Evolutionary conservation across 2,797 vertebrate species (phyloP), one percentile per base, ranked within the genome.

Genomic region (Girardinus metallicus): DNA sequence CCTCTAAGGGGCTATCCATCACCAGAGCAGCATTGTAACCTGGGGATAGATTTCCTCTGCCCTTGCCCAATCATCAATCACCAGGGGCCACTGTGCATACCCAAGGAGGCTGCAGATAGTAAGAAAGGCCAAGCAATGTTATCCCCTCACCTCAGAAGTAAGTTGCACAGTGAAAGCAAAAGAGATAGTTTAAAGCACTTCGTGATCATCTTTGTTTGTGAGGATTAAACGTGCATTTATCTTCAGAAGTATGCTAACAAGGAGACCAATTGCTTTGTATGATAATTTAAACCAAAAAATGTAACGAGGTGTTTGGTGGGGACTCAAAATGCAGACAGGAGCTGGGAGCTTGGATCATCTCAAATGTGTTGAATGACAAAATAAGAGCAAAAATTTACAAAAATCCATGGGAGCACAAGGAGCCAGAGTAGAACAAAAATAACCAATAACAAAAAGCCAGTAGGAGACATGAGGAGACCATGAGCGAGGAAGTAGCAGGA

Each of bases 1-100:
- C 92, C 92, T 94, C 91, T 81, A 79, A 92, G 91, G 90, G 82
- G 82, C 92, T 86, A 95, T 96, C 93, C 94, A 96, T 96, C 96
- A 96, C 90, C 73, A 73, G 34, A 83, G 76, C 93, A 77, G 41
- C 51, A 60, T 89, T 89, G 85, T 86, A 94, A 93, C 95, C 93
- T 80, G 85, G 92, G 94, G 93, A 94, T 93, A 94, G 94, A 95
- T 95, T 95, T 94, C 93, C 87, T 92, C 94, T 95, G 86, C 89
- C 78, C 77, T 82, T 85, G 83, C 92, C 86, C 82, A 84, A 91
- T 95, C 95, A 96, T 96, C 95, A 94, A 96, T 96, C 95, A 95
- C 87, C 70, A 53, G 78, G 79, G 90, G 90, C 92, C 83, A 85
- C 83, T 78, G 87, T 93, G 95, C 92, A 96, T 95, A 94, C 89